Base-by-base conservation (phyloP, 2,888 invertebrate genomes). In the Micropterix aruncella region DNA sequence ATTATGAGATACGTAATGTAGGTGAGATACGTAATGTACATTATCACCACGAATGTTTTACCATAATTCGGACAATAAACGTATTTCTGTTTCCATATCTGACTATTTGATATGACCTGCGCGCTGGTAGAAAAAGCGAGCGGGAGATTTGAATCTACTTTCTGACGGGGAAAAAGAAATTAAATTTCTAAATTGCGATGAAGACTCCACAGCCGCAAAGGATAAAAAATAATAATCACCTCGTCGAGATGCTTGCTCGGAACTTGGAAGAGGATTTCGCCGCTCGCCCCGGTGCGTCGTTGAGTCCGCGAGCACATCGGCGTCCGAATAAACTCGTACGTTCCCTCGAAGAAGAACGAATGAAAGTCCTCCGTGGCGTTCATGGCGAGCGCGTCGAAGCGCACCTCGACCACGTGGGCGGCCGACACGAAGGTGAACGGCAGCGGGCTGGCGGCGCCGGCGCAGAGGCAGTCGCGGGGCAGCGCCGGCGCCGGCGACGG, bases 301-400 rank as follows among this genome's bases (percentile, higher is more conserved):
- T 84, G 75, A 40, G 80, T 78, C 51, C 77, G 77, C 47, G 77
- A 74, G 57, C 89, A 89, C 17, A 73, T 74, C 0, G 77, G 73
- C n/a, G 78, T 77, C 54, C 83, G 76, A 9, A 88, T 73, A 54
- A 89, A 89, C 58, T 88, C 88, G 62, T 85, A 90, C 38, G 78
- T 77, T 3, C 84, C 90, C 60, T 90, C 88, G 61, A 92, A 88
- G 57, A 82, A 83, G 52, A 91, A 75, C 41, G 83, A 81, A 46
- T 86, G 79, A 59, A 88, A 89, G 69, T 93, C 88, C 56, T 92
- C 89, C 15, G 83, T 68, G 1, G 89, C 79, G 49, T 83, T 78
- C 93, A 94, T 90, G 53, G 83, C 80, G 45, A 77, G 74, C 14
- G 90, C 83, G 51, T 82, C 80, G 56, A 92, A 90, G 55, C 83